phyloP scores from a whole-genome alignment of 2,888 invertebrate species.

The Meiosimyza platycephala region DNA sequence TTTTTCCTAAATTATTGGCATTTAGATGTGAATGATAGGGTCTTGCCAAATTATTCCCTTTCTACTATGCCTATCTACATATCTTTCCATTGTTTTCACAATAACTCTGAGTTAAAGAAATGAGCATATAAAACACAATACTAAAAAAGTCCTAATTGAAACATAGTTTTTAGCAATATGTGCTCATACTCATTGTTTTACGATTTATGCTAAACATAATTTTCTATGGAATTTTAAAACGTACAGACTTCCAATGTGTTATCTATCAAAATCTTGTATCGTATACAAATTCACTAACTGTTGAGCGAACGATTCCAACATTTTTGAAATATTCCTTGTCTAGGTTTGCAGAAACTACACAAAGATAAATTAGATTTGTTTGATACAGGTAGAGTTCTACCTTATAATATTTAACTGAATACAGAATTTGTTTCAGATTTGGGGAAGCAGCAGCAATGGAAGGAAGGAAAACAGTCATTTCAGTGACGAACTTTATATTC shows the following conservation, averaged over 20 bases:
- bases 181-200: too few relatives aligned
- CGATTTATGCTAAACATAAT: background rate
- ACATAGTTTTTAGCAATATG: too few relatives aligned
- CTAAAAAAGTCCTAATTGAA: too few relatives aligned
- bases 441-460: background rate
- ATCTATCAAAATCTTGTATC: background rate
- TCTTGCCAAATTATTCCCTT: too few relatives aligned
- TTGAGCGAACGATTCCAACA: constrained; percentile 5
- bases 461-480: background rate
- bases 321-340: background rate
- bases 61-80: too few relatives aligned
- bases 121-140: too few relatives aligned
- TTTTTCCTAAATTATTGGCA: too few relatives aligned
- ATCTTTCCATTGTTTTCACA: too few relatives aligned
- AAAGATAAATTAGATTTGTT: background rate
- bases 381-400: too few relatives aligned
- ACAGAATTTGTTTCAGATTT: background rate
- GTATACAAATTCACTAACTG: background rate
- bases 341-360: background rate
- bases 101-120: too few relatives aligned
- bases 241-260: background rate
- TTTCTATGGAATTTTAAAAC: background rate
- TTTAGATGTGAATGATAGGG: too few relatives aligned
- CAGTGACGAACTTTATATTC: background rate
- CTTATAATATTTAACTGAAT: background rate